Conservation (phyloP, 2,113 vertebrate genomes). For the Shinisaurus crocodilurus region DNA sequence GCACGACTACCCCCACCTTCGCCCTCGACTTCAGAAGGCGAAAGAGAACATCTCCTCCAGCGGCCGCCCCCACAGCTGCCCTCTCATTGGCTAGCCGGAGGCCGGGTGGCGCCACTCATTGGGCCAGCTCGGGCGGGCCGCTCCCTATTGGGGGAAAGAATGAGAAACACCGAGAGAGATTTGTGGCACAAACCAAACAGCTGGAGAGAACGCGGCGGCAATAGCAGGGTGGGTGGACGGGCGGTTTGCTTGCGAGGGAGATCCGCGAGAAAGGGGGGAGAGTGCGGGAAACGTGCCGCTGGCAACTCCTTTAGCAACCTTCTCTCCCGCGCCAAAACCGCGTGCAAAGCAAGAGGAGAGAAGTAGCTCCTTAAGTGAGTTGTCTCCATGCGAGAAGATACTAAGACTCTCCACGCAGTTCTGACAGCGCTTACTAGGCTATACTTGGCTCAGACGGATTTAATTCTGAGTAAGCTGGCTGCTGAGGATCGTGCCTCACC, state of each 20-base stretch:
- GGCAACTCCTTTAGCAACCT: not conserved
- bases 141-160: not conserved
- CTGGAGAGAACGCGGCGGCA: conserved; percentile 15
- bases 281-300: too few relatives aligned
- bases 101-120: conserved; percentile 26
- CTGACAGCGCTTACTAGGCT: too few relatives aligned
- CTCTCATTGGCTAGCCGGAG: conserved; percentile 36
- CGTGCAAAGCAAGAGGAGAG: not conserved
- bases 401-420: too few relatives aligned
- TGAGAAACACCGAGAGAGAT: not conserved
- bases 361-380: not conserved
- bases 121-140: not conserved
- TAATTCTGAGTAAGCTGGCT: too few relatives aligned
- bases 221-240: not conserved
- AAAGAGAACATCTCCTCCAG: not conserved
- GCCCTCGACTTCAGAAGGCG: not conserved
- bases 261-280: too few relatives aligned
- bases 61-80: conserved; percentile 1
- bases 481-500: too few relatives aligned
- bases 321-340: not conserved
- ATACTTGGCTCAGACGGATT: too few relatives aligned
- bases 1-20: conserved; percentile 1
- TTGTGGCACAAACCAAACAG: conserved; percentile 37
- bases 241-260: too few relatives aligned
- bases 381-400: too few relatives aligned